Evolutionary conservation across 2,113 vertebrate genomes (phyloP).

Genomic region (Salvelinus fontinalis): DNA sequence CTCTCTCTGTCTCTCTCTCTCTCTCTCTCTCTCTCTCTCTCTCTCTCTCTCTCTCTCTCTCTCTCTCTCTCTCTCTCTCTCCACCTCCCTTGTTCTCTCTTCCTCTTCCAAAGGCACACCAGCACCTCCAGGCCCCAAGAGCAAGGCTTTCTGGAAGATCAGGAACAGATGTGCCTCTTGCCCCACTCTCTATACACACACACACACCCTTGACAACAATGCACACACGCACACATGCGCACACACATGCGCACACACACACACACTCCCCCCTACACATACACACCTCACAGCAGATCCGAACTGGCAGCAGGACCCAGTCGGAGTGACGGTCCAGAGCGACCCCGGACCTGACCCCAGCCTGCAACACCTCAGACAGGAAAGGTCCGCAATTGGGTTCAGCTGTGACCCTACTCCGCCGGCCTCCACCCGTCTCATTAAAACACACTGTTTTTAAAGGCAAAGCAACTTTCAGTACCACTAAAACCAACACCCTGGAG

Average conservation of each 20-base stretch:
- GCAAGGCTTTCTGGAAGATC: too few species aligned
- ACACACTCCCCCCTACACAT: constrained; percentile 43
- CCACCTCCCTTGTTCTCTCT: constrained; percentile 26
- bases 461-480: constrained; percentile 74
- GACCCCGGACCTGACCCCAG: constrained; percentile 72
- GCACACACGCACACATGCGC: constrained; percentile 20
- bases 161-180: too few species aligned
- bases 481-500: constrained; percentile 70
- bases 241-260: constrained; percentile 35
- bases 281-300: constrained; percentile 53
- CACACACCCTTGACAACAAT: constrained; percentile 18
- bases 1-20: constrained; percentile 19
- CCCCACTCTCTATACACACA: background rate
- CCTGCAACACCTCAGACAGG: constrained; percentile 73
- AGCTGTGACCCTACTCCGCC: constrained; percentile 71
- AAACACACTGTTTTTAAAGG: constrained; percentile 79
- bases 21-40: too few species aligned
- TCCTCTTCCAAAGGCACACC: constrained; percentile 5
- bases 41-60: constrained; percentile 25
- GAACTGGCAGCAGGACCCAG: constrained; percentile 61
- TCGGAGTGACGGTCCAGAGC: constrained; percentile 55
- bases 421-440: constrained; percentile 64
- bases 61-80: constrained; percentile 21
- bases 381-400: constrained; percentile 76
- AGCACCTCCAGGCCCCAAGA: background rate